Percentiles rank a stretch among this genome's conserved stretches.
These are phyloP conservation scores for Microctenopoma steveboyesi DNA, from an alignment of 2,797 vertebrate genomes.

Conservation along the genomic window DNA sequence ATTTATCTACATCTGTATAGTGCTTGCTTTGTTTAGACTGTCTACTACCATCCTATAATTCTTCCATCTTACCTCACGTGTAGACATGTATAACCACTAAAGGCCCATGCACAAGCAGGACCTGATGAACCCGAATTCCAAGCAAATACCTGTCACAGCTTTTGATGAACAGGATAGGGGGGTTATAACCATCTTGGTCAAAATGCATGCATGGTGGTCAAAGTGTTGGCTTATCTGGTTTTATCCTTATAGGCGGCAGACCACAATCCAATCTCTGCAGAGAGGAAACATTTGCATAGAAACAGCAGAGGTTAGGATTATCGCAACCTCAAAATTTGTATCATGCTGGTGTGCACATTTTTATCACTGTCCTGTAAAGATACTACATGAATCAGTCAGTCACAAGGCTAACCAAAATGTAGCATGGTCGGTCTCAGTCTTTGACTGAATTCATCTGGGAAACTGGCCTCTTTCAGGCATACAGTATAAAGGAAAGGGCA, in stretches of 20 bases:
- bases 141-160: constrained; percentile 12
- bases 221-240: constrained; percentile 30
- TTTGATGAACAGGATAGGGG: constrained; percentile 27
- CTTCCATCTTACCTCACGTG: constrained; percentile 5
- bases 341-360: constrained; percentile 22
- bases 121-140: constrained; percentile 1
- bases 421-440: constrained; percentile 40
- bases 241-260: constrained; percentile 13
- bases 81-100: not conserved
- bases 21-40: constrained; percentile 16
- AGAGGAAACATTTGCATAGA: constrained; percentile 36
- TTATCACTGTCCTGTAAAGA: constrained; percentile 23
- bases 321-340: constrained; percentile 26
- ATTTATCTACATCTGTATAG: not conserved
- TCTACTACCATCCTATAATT: constrained; percentile 17
- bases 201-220: constrained; percentile 45
- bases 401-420: constrained; percentile 45
- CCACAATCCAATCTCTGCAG: constrained; percentile 44
- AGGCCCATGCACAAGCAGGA: not conserved
- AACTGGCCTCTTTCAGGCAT: constrained; percentile 46
- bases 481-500: constrained; percentile 42
- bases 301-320: constrained; percentile 28
- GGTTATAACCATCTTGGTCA: constrained; percentile 35
- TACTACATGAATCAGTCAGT: constrained; percentile 35
- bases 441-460: constrained; percentile 47